These are phyloP conservation scores for Atopsyche davidsoni DNA, from an alignment of 1,140 invertebrate species.

Conservation along the genomic window DNA sequence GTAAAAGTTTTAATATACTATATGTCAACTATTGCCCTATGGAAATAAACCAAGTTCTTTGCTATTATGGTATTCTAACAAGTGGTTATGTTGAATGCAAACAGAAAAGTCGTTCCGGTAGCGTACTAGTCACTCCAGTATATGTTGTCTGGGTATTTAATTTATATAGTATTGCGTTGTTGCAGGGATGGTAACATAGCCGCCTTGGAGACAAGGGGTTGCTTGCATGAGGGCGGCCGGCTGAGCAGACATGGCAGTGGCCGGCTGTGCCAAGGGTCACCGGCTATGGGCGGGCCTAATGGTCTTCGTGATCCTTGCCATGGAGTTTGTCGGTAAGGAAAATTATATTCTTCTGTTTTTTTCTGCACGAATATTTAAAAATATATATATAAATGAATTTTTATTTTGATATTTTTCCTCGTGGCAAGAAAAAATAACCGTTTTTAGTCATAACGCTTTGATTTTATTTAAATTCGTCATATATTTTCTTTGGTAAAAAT, in stretches of 20 bases:
- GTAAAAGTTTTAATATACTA: background rate
- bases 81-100: too few species aligned
- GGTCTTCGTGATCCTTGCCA: conserved; percentile 22
- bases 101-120: too few species aligned
- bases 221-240: background rate
- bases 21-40: background rate
- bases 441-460: conserved; percentile 1
- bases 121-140: too few species aligned
- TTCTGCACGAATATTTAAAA: too few species aligned
- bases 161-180: too few species aligned
- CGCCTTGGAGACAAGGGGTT: background rate
- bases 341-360: background rate
- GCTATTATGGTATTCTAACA: too few species aligned
- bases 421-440: background rate
- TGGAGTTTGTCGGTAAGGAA: conserved; percentile 26
- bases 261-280: conserved; percentile 17
- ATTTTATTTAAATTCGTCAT: too few species aligned
- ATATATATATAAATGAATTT: too few species aligned
- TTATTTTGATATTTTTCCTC: too few species aligned
- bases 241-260: conserved; percentile 2
- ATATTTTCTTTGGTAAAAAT: too few species aligned
- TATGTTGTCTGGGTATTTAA: too few species aligned
- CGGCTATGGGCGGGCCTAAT: conserved; percentile 26
- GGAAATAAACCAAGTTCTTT: too few species aligned
- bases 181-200: conserved; percentile 29